Conservation (phyloP, 2,113 vertebrate species). For the Steatornis caripensis region DNA sequence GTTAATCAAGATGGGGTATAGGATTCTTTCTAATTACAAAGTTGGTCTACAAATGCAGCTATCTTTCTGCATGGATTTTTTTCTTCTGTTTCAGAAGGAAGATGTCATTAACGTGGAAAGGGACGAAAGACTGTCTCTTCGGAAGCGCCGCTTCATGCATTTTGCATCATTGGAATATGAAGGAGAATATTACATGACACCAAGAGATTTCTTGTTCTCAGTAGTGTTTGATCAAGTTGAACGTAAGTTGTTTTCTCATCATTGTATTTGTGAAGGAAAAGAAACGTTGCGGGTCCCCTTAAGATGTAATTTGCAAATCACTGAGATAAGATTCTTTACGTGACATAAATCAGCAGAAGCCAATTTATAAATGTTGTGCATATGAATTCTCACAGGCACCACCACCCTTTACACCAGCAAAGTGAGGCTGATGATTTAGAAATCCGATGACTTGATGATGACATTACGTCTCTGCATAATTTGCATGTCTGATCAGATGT, state of each 20-base stretch:
- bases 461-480: not conserved
- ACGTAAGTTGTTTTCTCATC: constrained; percentile 77
- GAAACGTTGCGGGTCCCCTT: not conserved
- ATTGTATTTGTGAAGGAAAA: not conserved
- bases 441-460: not conserved
- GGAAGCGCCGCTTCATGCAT: constrained; percentile 86
- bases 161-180: constrained; percentile 88
- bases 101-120: constrained; percentile 10
- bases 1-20: not conserved
- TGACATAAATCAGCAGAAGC: not conserved
- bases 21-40: not conserved
- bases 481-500: not conserved
- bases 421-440: not conserved
- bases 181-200: constrained; percentile 92
- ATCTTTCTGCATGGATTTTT: not conserved
- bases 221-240: constrained; percentile 88
- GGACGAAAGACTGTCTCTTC: constrained; percentile 60
- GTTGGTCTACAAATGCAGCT: not conserved
- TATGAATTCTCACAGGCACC: not conserved
- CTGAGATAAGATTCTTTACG: not conserved
- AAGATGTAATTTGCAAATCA: not conserved
- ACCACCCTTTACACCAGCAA: not conserved
- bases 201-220: constrained; percentile 93
- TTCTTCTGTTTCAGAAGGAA: constrained; percentile 66
- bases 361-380: not conserved